Evolutionary conservation across 2,888 invertebrate species (phyloP).

Genomic region (Psylliodes chrysocephalus): DNA sequence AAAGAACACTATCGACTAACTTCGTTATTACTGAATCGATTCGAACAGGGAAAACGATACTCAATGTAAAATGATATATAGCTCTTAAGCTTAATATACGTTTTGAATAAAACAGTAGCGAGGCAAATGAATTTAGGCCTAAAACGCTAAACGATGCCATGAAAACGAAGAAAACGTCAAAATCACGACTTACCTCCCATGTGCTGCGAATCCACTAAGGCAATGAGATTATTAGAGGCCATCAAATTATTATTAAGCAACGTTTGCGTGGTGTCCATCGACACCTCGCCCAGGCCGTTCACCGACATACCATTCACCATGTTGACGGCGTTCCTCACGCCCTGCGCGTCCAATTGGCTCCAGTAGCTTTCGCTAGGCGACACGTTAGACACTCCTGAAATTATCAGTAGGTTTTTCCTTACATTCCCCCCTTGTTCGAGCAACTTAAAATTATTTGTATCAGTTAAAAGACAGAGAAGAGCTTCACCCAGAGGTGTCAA

Average conservation of each 20-base stretch:
- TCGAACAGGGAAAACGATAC: too few relatives aligned
- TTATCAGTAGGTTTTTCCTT: background rate
- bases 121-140: too few relatives aligned
- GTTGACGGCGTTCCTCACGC: slow-evolving; percentile 72
- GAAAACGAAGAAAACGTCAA: too few relatives aligned
- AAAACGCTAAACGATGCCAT: too few relatives aligned
- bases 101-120: too few relatives aligned
- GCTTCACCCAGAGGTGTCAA: too few relatives aligned
- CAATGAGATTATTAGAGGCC: slow-evolving; percentile 64
- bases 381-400: slow-evolving; percentile 77
- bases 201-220: slow-evolving; percentile 60
- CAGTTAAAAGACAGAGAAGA: too few relatives aligned
- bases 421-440: background rate
- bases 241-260: slow-evolving; percentile 66
- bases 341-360: slow-evolving; percentile 85
- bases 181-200: slow-evolving; percentile 48
- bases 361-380: slow-evolving; percentile 96
- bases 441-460: too few relatives aligned
- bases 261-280: slow-evolving; percentile 74
- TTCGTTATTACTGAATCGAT: too few relatives aligned
- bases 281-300: slow-evolving; percentile 78
- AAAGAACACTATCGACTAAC: too few relatives aligned
- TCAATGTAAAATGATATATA: too few relatives aligned
- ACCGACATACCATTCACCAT: slow-evolving; percentile 81
- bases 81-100: too few relatives aligned